These are phyloP conservation scores for Ptilodon capucinus DNA, from an alignment of 2,888 invertebrate genomes.

Conservation along the genomic window DNA sequence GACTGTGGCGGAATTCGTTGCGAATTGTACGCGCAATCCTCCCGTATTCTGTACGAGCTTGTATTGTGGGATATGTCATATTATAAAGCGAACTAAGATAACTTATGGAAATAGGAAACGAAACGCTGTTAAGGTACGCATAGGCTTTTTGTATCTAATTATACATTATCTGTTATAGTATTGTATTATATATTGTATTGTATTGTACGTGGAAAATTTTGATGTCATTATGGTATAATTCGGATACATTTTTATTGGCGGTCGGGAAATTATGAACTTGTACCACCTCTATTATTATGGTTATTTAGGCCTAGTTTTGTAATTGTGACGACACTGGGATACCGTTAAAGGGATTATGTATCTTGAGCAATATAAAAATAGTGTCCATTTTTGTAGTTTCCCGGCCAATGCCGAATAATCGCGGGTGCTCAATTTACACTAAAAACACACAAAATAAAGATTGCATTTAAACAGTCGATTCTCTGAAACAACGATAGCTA, in stretches of 20 bases:
- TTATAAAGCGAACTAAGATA: slow-evolving; percentile 2
- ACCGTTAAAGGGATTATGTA: too few relatives aligned
- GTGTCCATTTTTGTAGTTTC: slow-evolving; percentile 25
- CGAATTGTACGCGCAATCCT: not conserved
- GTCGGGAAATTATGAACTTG: slow-evolving; percentile 32
- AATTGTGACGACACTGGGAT: too few relatives aligned
- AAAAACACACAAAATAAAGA: slow-evolving; percentile 14
- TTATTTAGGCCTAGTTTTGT: too few relatives aligned
- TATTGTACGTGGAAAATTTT: slow-evolving; percentile 27
- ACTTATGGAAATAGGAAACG: slow-evolving; percentile 29
- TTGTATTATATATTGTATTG: slow-evolving; percentile 41
- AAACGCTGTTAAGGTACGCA: slow-evolving; percentile 21
- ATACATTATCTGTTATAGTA: slow-evolving; percentile 34
- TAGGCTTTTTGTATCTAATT: slow-evolving; percentile 39
- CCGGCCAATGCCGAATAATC: slow-evolving; percentile 16
- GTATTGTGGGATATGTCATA: not conserved
- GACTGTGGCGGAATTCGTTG: not conserved
- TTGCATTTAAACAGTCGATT: slow-evolving; percentile 53
- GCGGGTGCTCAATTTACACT: slow-evolving; percentile 42
- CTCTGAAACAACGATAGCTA: slow-evolving; percentile 34
- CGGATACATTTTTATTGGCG: slow-evolving; percentile 35
- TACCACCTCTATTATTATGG: too few relatives aligned
- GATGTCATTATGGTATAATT: slow-evolving; percentile 37
- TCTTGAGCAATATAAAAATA: too few relatives aligned
- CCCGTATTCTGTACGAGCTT: not conserved